Evolutionary conservation across 2,888 invertebrate species (phyloP), one percentile per base, ranked within the genome.

Genomic region (Morpho helenor): DNA sequence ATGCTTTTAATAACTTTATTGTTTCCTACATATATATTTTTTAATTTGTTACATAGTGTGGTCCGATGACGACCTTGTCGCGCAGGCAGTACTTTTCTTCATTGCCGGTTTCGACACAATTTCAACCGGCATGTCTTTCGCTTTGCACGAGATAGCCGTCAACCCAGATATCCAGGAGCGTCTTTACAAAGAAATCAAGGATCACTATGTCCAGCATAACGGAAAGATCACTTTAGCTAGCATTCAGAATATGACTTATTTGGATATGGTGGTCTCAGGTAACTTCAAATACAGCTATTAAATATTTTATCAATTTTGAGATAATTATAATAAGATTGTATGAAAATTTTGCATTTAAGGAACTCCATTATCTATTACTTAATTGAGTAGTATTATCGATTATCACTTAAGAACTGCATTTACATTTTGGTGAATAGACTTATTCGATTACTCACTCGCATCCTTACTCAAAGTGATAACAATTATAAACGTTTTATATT

Each of bases 201-300:
- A 87, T 47, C 77, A 80, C 2, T 73, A 80, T 9, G 65, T 65
- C 2, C 74, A 79, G n/a, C 74, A 79, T 7, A 80, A 77, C 0
- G 80, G 76, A 1, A 73, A 73, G 1, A 65, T 91, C 0, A 79
- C 73, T n/a, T 92, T 91, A 60, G 88, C 88, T 39, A 73, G 73
- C 1, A 68, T 92, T 0, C 75, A 83, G 57, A 79, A 80, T 39
- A 85, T 93, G 90, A 87, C 87, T 49, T 93, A 92, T 62, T 67
- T 93, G 77, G 92, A 92, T 56, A 91, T 91, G 91, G 89, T 92
- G 0, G 70, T 92, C 0, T 87, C 90, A 61, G 86, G 87, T 87
- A 62, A 62, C 2, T 31, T 31, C 31, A 31, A 5, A 5, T 5
- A 31, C 31, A 5, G 31, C 31, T 31, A 31, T 31, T 31, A 31